Base-by-base conservation (phyloP, 2,113 vertebrate genomes). In the Ammodytes marinus region DNA sequence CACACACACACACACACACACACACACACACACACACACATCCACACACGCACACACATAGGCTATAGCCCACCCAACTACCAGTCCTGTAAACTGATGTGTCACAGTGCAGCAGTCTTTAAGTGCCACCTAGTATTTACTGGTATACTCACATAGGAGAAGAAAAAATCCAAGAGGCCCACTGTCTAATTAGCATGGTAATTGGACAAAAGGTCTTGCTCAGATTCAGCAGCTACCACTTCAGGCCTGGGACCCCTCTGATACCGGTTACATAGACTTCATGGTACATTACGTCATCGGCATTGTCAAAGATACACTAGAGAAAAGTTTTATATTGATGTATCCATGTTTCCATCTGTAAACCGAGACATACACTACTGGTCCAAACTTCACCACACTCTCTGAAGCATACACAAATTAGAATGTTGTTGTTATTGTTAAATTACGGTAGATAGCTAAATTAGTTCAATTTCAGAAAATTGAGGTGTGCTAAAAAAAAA, bases 191-290 rank as follows among this genome's bases (percentile, higher is more conserved):
- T 84, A 83, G 47, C 39, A 3, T 0, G 4, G 43, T 54, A 60
- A 69, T 40, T 63, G 72, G 39, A 83, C 69, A 80, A 77, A 81
- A 14, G 49, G n/a, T 9, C 63, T 27, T 11, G 15, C 42, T 9
- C 3, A 61, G 67, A 8, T 66, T 12, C 53, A 15, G 17, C 27
- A 27, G 27, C 27, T 27, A 27, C 27, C 27, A 27, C 27, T 27
- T 27, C 27, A 27, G 27, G 27, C 27, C 27, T n/a, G 27, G 27
- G 27, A 37, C 37, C 50, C 40, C 55, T 61, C 79, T 58, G 74
- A 13, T 15, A 1, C 2, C 11, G 54, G 14, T 39, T 52, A 35
- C n/a, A 43, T 47, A 58, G 6, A 8, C 5, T 72, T 57, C 46
- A 55, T 4, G 10, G 14, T 2, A 5, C 35, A 45, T 54, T 1